Evolutionary conservation across 2,113 vertebrate species (phyloP).

Genomic region (Ammodytes marinus): DNA sequence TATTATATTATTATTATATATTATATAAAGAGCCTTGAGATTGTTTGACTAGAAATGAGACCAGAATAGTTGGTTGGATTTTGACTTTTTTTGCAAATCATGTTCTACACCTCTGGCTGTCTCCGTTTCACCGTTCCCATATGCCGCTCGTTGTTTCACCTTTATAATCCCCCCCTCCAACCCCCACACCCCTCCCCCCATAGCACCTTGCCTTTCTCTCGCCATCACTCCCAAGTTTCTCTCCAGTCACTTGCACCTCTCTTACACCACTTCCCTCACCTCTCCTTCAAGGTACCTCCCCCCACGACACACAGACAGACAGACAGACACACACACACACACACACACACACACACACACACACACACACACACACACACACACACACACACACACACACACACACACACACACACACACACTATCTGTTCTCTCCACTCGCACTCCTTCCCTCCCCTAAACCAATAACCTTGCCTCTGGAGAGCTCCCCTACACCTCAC

Average conservation of each 20-base stretch:
- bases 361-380: no score
- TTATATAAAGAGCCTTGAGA: no score
- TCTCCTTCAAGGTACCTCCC: slow-evolving; percentile 30
- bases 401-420: no score
- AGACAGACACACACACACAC: no score
- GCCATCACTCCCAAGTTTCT: slow-evolving; percentile 51
- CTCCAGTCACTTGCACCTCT: slow-evolving; percentile 58
- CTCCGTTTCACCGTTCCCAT: slow-evolving; percentile 53
- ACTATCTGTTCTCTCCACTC: slow-evolving; percentile 30
- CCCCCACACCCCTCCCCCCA: slow-evolving; percentile 18
- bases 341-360: no score
- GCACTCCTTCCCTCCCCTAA: slow-evolving; percentile 33
- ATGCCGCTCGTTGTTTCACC: slow-evolving; percentile 65
- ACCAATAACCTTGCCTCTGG: slow-evolving; percentile 60
- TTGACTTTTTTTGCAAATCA: neutral
- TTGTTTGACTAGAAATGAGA: no score
- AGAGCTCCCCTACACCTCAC: slow-evolving; percentile 48
- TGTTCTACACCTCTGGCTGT: neutral
- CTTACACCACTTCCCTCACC: slow-evolving; percentile 65
- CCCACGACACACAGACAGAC: neutral
- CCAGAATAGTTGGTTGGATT: no score
- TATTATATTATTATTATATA: no score
- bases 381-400: no score
- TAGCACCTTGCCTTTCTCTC: slow-evolving; percentile 62
- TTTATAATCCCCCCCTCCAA: slow-evolving; percentile 2